These are phyloP conservation scores for Brachionus angularis DNA, from an alignment of 1,140 invertebrate genomes.

Conservation along the genomic window DNA sequence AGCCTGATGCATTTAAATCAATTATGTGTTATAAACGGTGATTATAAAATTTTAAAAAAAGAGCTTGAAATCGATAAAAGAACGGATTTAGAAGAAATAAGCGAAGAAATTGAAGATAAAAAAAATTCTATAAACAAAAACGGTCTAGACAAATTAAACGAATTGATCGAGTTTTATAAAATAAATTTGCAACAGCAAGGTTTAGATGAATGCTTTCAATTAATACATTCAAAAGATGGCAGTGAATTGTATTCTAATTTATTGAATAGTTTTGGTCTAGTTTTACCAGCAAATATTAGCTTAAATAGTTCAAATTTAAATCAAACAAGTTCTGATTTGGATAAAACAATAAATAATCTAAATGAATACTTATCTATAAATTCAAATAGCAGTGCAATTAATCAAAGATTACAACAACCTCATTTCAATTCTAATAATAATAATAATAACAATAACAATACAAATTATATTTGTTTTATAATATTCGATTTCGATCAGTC, in stretches of 20 bases:
- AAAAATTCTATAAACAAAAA: no score
- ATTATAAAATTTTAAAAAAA: constrained; percentile 30
- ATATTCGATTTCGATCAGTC: constrained; percentile 10
- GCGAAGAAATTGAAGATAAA: background rate
- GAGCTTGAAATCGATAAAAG: background rate
- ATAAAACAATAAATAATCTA: background rate
- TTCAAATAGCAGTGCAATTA: background rate
- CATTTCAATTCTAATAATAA: constrained; percentile 15
- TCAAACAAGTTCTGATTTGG: no score
- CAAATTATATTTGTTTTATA: constrained; percentile 14
- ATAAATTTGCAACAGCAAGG: constrained; percentile 36
- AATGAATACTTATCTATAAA: background rate
- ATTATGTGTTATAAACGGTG: constrained; percentile 13
- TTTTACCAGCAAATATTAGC: no score
- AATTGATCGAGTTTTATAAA: constrained; percentile 37
- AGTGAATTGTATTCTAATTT: constrained; percentile 1
- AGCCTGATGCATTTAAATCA: constrained; percentile 32
- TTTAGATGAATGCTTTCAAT: constrained; percentile 19
- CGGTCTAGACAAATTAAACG: constrained; percentile 27
- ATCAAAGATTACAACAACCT: background rate
- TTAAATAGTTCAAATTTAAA: no score
- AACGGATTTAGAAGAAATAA: background rate
- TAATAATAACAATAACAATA: constrained; percentile 21
- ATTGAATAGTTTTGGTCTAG: background rate
- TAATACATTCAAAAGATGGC: constrained; percentile 15